These are phyloP conservation scores for Schizothorax lantsangensis DNA, from an alignment of 2,797 vertebrate genomes.

Conservation along the genomic window DNA sequence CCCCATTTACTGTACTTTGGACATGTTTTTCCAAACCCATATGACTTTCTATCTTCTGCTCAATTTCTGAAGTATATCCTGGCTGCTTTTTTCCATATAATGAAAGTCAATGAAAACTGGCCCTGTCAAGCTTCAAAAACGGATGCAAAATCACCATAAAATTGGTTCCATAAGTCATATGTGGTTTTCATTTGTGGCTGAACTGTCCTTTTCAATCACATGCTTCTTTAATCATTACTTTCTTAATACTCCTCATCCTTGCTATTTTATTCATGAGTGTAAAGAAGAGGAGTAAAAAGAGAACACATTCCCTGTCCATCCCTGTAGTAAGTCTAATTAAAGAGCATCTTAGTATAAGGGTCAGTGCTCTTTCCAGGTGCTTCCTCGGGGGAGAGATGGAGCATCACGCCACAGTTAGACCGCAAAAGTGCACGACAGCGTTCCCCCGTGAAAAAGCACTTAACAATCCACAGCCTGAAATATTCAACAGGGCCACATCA, in stretches of 20 bases:
- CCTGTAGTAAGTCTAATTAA: conserved; percentile 27
- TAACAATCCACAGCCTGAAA: conserved; percentile 54
- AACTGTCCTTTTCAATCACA: background rate
- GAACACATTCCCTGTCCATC: background rate
- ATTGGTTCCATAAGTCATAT: background rate
- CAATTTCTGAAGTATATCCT: background rate
- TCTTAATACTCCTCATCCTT: conserved; percentile 21
- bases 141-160: background rate
- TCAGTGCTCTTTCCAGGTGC: conserved; percentile 34
- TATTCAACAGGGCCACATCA: conserved; percentile 54
- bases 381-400: background rate
- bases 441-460: conserved; percentile 46
- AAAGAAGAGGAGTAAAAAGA: background rate
- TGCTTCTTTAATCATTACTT: background rate
- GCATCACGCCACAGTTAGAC: conserved; percentile 4
- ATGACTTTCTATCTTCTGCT: background rate
- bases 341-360: conserved; percentile 6
- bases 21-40: background rate
- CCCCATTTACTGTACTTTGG: too few species aligned
- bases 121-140: conserved; percentile 1
- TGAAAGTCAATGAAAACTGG: background rate
- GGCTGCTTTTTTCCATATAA: background rate
- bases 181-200: background rate
- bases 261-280: conserved; percentile 38
- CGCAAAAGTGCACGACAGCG: background rate